phyloP scores from a whole-genome alignment of 2,113 vertebrate species.

The Lontra canadensis region DNA sequence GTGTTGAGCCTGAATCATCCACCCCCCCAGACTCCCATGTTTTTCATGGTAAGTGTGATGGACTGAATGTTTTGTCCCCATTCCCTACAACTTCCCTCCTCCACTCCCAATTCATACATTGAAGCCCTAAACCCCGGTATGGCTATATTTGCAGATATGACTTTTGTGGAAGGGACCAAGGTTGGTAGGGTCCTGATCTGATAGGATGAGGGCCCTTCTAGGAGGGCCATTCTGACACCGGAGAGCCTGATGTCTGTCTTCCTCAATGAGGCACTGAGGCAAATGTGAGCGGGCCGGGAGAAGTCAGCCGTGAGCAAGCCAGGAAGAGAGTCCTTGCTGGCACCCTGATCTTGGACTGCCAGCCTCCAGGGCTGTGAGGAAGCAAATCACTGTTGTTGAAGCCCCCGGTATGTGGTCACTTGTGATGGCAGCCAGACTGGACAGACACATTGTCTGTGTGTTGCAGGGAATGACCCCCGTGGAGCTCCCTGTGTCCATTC shows the following conservation, averaged over 20 bases:
- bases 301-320: neutral
- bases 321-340: neutral
- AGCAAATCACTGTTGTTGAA: neutral
- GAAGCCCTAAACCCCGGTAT: neutral
- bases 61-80: neutral
- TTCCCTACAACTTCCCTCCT: neutral
- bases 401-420: neutral
- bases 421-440: neutral
- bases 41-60: neutral
- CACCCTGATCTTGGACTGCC: neutral
- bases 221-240: neutral
- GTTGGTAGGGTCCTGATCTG: neutral
- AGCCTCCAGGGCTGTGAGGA: neutral
- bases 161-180: neutral
- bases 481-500: neutral
- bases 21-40: rapidly evolving
- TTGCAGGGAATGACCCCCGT: rapidly evolving
- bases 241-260: neutral
- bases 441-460: neutral
- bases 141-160: neutral
- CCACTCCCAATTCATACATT: neutral
- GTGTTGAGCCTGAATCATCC: neutral
- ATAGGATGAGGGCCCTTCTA: neutral
- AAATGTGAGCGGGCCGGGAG: neutral
- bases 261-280: neutral